Percentiles rank a stretch among this genome's conserved stretches.
These are phyloP conservation scores for Drosophila flavopinicola DNA, from an alignment of 2,888 invertebrate species.

Conservation along the genomic window DNA sequence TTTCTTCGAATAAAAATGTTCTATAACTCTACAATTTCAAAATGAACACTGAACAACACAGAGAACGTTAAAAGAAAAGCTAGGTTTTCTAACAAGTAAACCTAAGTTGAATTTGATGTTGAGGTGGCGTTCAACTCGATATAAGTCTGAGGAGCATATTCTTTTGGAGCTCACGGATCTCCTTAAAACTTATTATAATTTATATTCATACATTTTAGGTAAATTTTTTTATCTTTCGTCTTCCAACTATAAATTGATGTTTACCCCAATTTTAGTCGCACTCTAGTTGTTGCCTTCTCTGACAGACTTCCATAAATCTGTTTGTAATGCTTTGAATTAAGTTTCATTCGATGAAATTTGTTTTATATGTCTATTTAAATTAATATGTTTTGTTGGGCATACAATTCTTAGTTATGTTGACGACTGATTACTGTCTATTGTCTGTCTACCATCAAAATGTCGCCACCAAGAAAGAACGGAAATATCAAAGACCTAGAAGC, in stretches of 20 bases:
- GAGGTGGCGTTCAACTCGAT: no score
- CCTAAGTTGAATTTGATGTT: not conserved
- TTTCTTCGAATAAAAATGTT: not conserved
- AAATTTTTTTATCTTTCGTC: no score
- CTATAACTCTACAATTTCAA: not conserved
- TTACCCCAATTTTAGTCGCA: no score
- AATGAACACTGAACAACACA: not conserved
- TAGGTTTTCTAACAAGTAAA: not conserved
- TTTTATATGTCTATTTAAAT: not conserved
- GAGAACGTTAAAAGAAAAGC: not conserved
- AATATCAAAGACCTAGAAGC: not conserved
- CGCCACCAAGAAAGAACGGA: not conserved
- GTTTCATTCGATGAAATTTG: not conserved
- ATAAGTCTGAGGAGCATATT: not conserved
- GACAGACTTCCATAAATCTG: not conserved
- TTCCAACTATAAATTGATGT: no score
- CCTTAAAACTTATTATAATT: no score
- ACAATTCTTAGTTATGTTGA: slow-evolving; percentile 6
- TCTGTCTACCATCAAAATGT: not conserved
- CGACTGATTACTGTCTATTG: not conserved
- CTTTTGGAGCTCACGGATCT: no score
- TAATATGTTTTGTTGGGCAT: slow-evolving; percentile 18
- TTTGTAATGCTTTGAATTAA: not conserved
- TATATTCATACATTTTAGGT: no score
- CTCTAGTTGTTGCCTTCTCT: no score